These are phyloP conservation scores for Aplochiton taeniatus DNA, from an alignment of 2,797 vertebrate genomes.

Conservation along the genomic window DNA sequence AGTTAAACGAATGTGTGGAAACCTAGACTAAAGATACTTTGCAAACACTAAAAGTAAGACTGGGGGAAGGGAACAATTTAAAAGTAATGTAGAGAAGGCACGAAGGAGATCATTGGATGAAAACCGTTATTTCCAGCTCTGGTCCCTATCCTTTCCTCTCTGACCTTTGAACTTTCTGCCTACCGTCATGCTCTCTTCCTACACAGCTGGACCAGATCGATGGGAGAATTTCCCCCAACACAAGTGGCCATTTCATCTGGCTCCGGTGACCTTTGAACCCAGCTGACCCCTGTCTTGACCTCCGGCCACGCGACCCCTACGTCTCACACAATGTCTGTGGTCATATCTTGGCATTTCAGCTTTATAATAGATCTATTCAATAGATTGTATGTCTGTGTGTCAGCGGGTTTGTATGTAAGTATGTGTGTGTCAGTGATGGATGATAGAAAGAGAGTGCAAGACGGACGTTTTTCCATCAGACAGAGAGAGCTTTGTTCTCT, in stretches of 20 bases:
- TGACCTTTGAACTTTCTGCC: background rate
- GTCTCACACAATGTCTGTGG: slow-evolving; percentile 35
- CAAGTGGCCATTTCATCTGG: slow-evolving; percentile 43
- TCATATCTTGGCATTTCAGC: slow-evolving; percentile 45
- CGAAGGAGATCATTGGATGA: background rate
- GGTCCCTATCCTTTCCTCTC: background rate
- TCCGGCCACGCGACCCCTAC: slow-evolving; percentile 3
- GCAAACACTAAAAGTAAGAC: too few relatives aligned
- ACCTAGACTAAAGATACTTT: too few relatives aligned
- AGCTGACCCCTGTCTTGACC: background rate
- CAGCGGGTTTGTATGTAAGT: background rate
- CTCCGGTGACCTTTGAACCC: slow-evolving; percentile 34
- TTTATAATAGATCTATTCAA: background rate
- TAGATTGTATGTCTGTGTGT: slow-evolving; percentile 2
- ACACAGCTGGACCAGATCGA: slow-evolving; percentile 29
- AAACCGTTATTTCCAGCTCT: too few relatives aligned
- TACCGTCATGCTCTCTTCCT: slow-evolving; percentile 25
- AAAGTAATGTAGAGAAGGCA: too few relatives aligned
- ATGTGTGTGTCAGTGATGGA: background rate
- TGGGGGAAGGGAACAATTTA: too few relatives aligned
- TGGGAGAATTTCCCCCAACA: slow-evolving; percentile 42
- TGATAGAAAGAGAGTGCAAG: background rate
- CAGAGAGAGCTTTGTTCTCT: slow-evolving; percentile 25
- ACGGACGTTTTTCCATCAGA: slow-evolving; percentile 3
- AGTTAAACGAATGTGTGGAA: too few relatives aligned